Base-by-base conservation (phyloP, 1,140 invertebrate genomes). In the Lepidurus packardi region DNA sequence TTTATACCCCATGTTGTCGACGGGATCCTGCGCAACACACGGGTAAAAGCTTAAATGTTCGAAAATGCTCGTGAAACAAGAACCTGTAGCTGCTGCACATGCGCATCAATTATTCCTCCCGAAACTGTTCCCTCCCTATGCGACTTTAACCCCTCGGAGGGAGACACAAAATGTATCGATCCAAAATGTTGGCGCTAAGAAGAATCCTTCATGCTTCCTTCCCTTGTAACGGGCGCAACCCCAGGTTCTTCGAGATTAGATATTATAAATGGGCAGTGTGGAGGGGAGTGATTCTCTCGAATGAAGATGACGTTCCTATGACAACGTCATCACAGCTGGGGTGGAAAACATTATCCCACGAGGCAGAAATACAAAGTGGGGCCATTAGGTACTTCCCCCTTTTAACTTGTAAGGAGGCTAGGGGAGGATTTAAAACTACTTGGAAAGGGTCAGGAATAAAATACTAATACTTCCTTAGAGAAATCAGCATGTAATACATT, bases 321-420 rank as follows among this genome's bases (percentile, higher is more conserved):
- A 65, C 53, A 65, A 65, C 53, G 53, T 65, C 53, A 9, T 65
- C 16, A 21, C 53, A 65, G 7, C 9, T 11, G 21, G 53, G 53
- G 53, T 4, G 13, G 21, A 21, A 21, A 65, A 65, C 53, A 16
- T 21, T 21, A 21, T 65, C 53, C 16, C 13, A 7, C 53, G 13
- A 11, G 53, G 13, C 53, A 65, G 53, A 65, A 65, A 65, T 65
- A 65, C 53, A 65, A 65, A 65, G 13, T 65, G 21, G 53, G 53
- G 16, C 53, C 21, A 16, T 21, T 34, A 34, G 21, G 3, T 65
- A n/a, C 53, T 16, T 13, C 13, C 6, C 21, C 13, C 7, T n/a
- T 13, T 21, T 9, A 7, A 5, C 7, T 65, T 1, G 6, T n/a
- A 16, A 65, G 13, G 53, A 21, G n/a, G n/a, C 53, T 65, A n/a